These are phyloP conservation scores for Anorthoa munda DNA, from an alignment of 2,888 invertebrate species.

Conservation along the genomic window DNA sequence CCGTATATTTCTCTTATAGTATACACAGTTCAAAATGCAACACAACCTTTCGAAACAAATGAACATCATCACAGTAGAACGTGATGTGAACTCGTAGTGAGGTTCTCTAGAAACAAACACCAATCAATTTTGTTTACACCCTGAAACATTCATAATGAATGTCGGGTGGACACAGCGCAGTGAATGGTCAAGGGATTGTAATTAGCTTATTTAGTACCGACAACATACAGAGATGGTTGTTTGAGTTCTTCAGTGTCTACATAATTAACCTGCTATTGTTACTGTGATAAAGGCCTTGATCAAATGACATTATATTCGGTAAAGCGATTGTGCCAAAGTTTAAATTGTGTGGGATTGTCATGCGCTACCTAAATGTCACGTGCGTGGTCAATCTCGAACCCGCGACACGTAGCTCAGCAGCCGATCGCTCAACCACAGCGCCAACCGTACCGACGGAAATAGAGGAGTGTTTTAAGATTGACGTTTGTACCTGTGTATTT, in stretches of 20 bases:
- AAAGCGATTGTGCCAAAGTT: no score
- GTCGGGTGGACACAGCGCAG: not conserved
- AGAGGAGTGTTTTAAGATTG: no score
- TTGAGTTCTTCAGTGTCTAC: not conserved
- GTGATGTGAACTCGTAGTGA: not conserved
- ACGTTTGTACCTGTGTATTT: no score
- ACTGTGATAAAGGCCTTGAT: not conserved
- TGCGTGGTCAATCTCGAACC: no score
- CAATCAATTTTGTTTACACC: not conserved
- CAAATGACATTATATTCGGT: no score
- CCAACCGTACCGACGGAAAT: no score
- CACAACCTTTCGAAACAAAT: not conserved
- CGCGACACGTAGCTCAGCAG: no score
- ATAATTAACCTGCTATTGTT: not conserved
- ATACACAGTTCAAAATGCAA: not conserved
- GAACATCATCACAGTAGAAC: slow-evolving; percentile 1
- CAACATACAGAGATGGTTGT: not conserved
- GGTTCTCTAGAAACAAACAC: not conserved
- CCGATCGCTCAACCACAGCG: no score
- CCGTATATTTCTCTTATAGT: no score
- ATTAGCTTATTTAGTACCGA: not conserved
- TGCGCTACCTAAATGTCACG: no score
- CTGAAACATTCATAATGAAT: not conserved
- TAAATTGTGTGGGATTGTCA: no score
- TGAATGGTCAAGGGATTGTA: not conserved